Evolutionary conservation across 2,113 vertebrate species (phyloP), one percentile per base, ranked within the genome.

Genomic region (Theristicus caerulescens): DNA sequence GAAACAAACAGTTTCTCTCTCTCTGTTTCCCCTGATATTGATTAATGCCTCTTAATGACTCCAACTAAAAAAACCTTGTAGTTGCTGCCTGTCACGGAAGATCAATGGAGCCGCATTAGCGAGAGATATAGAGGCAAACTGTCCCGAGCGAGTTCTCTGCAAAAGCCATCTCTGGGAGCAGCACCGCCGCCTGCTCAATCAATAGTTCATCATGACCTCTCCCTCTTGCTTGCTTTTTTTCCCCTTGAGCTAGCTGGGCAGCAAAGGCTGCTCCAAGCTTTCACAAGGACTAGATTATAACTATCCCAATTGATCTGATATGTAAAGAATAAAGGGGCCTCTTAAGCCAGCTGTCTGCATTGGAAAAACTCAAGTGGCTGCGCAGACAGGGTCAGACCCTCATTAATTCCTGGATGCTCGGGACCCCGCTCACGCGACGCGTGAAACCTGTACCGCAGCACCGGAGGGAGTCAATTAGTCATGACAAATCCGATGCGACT

Each of bases 151-250:
- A 82, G 80, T 49, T 90, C 89, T 22, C 66, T 82, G 81, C 85
- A 32, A 54, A 86, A 91, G 64, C 87, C 72, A 10, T 24, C 72
- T 34, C 80, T 49, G 85, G 91, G 92, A 94, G 82, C 91, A 84
- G 71, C 80, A 12, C 55, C 3, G 2, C 70, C 2, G 34, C 5
- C 82, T 62, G 92, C 55, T 55, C 76, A 10, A 94, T 97, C 95
- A 9, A 96, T 96, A 95, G 92, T 93, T 96, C 96, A 92, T 78
- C 92, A 32, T 80, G 93, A 97, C 92, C 93, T 97, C 92, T 97
- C 58, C 71, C 76, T 88, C 80, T 81, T 61, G 89, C 95, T 94
- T 94, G 94, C 69, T 94, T 91, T 91, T 65, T n/a, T 61, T 12
- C 82, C 78, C 81, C 80, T 89, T 69, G 65, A 87, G 91, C 67